Conservation (phyloP, 2,113 vertebrate species). For the Cyanoderma ruficeps region DNA sequence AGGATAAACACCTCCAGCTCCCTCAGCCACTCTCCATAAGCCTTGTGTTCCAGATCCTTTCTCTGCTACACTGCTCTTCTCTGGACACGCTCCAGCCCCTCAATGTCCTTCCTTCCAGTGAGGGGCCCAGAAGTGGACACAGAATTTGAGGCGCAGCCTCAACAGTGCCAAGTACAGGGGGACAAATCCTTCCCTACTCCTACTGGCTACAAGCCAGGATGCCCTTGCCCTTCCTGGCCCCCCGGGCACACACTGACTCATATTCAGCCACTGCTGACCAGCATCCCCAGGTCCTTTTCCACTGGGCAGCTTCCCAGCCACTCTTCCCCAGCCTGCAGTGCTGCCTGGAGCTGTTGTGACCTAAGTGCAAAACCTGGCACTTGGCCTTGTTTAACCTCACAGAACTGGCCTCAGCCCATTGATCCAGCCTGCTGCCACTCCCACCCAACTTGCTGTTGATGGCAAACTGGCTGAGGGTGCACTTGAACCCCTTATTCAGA, state of each 20-base stretch:
- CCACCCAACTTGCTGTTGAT: not conserved
- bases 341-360: not conserved
- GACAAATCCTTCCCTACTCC: not conserved
- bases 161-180: not conserved
- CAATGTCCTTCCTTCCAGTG: not conserved
- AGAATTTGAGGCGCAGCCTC: not conserved
- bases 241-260: accelerated
- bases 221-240: not conserved
- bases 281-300: not conserved
- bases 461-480: not conserved
- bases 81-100: accelerated
- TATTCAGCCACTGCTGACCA: not conserved
- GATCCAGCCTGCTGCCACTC: not conserved
- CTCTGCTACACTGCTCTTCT: not conserved
- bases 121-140: not conserved
- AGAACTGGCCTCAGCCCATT: not conserved
- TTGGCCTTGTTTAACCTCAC: not conserved
- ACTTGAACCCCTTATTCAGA: not conserved
- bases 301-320: not conserved
- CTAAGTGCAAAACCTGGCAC: accelerated
- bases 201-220: not conserved
- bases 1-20: not conserved
- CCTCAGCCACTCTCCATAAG: not conserved
- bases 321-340: accelerated
- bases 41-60: not conserved